phyloP scores from a whole-genome alignment of 2,797 vertebrate species.

The Muscicapa striata region DNA sequence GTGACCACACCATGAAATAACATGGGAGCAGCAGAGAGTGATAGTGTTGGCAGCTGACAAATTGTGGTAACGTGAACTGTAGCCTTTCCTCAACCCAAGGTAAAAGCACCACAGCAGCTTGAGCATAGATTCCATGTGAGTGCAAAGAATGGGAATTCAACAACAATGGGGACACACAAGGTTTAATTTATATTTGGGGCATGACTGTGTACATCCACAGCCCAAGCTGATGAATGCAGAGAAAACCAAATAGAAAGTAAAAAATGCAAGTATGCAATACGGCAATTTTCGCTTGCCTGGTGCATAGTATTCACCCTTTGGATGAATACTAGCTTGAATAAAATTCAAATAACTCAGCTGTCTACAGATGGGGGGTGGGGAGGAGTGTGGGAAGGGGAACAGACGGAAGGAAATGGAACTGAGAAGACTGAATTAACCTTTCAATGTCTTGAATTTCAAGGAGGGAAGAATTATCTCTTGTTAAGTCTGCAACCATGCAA shows the following conservation, averaged over 20 bases:
- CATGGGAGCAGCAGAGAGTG: constrained; percentile 31
- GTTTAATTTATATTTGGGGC: background rate
- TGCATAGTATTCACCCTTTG: background rate
- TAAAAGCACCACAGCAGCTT: background rate
- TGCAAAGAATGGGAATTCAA: background rate
- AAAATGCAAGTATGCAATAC: background rate
- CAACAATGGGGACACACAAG: background rate
- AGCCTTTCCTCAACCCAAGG: background rate
- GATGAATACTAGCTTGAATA: constrained; percentile 51
- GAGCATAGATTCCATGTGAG: background rate
- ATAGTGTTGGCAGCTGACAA: constrained; percentile 44
- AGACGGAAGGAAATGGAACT: constrained; percentile 71
- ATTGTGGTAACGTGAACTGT: background rate
- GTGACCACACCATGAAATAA: constrained; percentile 61
- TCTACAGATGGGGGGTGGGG: constrained; percentile 40
- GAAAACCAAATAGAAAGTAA: constrained; percentile 2
- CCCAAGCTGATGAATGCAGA: background rate
- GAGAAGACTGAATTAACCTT: constrained; percentile 72
- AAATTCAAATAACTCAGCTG: constrained; percentile 65
- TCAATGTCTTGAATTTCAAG: constrained; percentile 62
- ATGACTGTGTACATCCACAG: background rate
- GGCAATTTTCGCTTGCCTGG: background rate
- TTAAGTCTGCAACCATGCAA: constrained; percentile 24
- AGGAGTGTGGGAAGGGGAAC: constrained; percentile 63
- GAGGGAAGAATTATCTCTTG: constrained; percentile 39